Evolutionary conservation across 2,113 vertebrate species (phyloP).

Genomic region (Oplegnathus fasciatus): DNA sequence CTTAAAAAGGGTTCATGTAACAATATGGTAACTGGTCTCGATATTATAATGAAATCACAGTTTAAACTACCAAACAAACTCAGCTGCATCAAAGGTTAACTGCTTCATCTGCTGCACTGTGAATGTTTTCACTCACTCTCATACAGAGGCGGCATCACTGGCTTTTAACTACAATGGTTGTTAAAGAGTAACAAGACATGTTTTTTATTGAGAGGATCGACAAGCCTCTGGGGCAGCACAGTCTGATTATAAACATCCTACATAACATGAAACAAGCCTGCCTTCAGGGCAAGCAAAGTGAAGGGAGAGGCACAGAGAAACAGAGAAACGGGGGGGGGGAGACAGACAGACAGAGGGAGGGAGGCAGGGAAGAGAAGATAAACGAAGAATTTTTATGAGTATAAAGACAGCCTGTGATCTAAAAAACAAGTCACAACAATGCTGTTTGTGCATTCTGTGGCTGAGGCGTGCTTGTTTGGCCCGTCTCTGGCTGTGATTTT

Average conservation of each 20-base stretch:
- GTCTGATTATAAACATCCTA: constrained; percentile 72
- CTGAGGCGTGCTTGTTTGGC: constrained; percentile 35
- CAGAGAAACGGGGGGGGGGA: not conserved
- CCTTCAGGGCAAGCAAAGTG: constrained; percentile 63
- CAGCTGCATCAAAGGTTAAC: constrained; percentile 21
- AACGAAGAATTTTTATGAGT: constrained; percentile 52
- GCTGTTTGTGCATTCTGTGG: constrained; percentile 60
- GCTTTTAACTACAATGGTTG: constrained; percentile 57
- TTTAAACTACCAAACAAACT: constrained; percentile 34
- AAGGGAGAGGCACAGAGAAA: constrained; percentile 33
- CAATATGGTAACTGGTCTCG: constrained; percentile 5
- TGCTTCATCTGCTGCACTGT: constrained; percentile 25
- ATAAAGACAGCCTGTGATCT: constrained; percentile 45
- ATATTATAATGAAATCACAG: constrained; percentile 12
- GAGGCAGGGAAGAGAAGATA: constrained; percentile 14
- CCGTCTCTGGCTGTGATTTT: constrained; percentile 44
- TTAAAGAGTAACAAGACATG: constrained; percentile 50
- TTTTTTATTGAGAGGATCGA: constrained; percentile 52
- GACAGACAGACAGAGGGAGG: constrained; percentile 14
- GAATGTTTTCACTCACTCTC: not conserved
- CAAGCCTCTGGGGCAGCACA: constrained; percentile 54
- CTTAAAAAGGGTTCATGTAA: constrained; percentile 5
- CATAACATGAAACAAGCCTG: constrained; percentile 67
- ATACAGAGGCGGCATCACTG: constrained; percentile 9
- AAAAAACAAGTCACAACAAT: constrained; percentile 65